A percentile compares a stretch with the other conserved stretches of the same genome.
Conservation (phyloP, 1,140 invertebrate species). For the Drosophila setifemur region DNA sequence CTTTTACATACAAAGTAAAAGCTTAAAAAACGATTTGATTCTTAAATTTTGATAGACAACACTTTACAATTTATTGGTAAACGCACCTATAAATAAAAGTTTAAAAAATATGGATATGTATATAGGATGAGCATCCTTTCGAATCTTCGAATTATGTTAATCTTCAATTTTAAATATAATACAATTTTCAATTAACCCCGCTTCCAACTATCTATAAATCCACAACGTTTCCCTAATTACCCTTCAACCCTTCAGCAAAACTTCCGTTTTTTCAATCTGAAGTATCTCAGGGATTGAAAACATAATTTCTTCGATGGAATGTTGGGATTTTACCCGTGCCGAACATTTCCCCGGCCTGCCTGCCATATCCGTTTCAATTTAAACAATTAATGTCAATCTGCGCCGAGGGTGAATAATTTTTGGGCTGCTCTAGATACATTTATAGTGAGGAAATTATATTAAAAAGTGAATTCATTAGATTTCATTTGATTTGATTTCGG, state of each 20-base stretch:
- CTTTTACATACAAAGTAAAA: too few relatives aligned
- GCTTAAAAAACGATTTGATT: too few relatives aligned
- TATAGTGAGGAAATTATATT: constrained; percentile 37
- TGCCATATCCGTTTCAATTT: constrained; percentile 49
- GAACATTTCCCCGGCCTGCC: neutral
- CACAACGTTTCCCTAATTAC: neutral
- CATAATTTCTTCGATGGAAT: constrained; percentile 21
- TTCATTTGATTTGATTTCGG: constrained; percentile 53
- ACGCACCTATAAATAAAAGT: too few relatives aligned
- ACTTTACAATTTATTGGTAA: too few relatives aligned
- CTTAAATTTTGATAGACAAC: too few relatives aligned
- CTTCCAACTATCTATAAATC: neutral
- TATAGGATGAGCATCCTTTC: too few relatives aligned
- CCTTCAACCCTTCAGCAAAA: constrained; percentile 10
- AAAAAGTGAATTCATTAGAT: constrained; percentile 58
- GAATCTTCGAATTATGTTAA: too few relatives aligned
- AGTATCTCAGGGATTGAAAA: neutral
- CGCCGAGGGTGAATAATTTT: constrained; percentile 51
- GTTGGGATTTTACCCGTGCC: neutral
- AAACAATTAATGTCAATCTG: constrained; percentile 76
- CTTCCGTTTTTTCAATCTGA: neutral
- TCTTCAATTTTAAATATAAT: too few relatives aligned
- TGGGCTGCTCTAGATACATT: constrained; percentile 20
- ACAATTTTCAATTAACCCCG: neutral
- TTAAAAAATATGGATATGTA: too few relatives aligned